Evolutionary conservation across 2,113 vertebrate genomes (phyloP).

Genomic region (Elgaria multicarinata): DNA sequence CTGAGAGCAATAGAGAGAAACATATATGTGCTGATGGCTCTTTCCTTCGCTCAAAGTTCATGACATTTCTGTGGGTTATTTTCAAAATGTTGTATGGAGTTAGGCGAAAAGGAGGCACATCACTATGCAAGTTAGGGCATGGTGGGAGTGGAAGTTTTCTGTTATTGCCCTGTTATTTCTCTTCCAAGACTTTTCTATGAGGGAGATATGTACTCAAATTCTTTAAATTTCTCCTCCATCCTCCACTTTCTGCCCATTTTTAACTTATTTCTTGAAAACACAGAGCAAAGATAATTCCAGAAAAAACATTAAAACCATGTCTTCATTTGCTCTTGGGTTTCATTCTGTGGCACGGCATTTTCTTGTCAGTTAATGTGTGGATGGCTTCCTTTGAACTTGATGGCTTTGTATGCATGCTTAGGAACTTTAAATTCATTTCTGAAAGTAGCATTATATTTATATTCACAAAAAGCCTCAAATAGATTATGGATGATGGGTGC

Average conservation of each 20-base stretch:
- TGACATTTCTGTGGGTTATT: background rate
- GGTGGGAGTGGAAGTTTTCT: background rate
- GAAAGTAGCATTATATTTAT: background rate
- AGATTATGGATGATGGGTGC: background rate
- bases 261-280: background rate
- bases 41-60: background rate
- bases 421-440: background rate
- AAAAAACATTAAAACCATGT: background rate
- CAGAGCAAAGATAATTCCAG: background rate
- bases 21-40: background rate
- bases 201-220: background rate
- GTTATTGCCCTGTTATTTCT: background rate
- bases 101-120: no score
- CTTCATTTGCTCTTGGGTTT: background rate
- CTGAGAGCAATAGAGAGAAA: background rate
- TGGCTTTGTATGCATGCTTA: background rate
- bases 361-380: background rate
- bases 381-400: background rate
- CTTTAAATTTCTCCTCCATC: background rate
- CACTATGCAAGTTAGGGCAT: background rate
- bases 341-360: no score
- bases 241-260: background rate
- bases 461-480: background rate
- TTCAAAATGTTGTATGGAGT: background rate
- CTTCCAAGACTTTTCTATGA: background rate